Conservation (phyloP, 2,888 invertebrate genomes). For the Oscheius onirici region DNA sequence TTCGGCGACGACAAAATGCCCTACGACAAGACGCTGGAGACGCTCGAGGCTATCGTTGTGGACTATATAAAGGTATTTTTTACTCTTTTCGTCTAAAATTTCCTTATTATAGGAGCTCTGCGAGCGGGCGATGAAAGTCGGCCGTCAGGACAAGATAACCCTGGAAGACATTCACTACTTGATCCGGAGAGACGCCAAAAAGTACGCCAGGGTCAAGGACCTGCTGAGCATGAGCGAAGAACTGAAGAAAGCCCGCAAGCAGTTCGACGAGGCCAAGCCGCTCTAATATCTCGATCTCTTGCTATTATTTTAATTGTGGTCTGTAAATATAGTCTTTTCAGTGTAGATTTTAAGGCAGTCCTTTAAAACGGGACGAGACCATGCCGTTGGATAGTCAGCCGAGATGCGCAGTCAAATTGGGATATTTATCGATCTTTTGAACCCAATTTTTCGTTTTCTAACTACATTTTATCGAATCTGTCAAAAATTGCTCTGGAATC, state of each 20-base stretch:
- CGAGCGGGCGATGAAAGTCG: slow-evolving; percentile 61
- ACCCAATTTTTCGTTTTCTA: too few species aligned
- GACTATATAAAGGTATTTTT: slow-evolving; percentile 78
- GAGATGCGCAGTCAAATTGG: too few species aligned
- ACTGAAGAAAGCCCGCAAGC: slow-evolving; percentile 95
- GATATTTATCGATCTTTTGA: too few species aligned
- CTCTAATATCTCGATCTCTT: slow-evolving; percentile 23
- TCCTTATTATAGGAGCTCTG: slow-evolving; percentile 35
- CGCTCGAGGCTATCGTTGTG: slow-evolving; percentile 94
- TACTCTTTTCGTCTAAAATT: not conserved
- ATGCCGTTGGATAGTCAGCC: too few species aligned
- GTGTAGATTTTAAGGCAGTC: too few species aligned
- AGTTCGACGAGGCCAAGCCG: slow-evolving; percentile 85
- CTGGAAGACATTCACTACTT: slow-evolving; percentile 92
- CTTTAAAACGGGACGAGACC: too few species aligned
- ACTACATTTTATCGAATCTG: too few species aligned
- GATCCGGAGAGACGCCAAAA: slow-evolving; percentile 92
- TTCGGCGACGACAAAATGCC: slow-evolving; percentile 97
- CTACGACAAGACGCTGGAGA: slow-evolving; percentile 96
- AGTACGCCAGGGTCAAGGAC: slow-evolving; percentile 91
- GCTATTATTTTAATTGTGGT: not conserved
- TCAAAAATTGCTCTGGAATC: too few species aligned
- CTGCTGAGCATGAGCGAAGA: slow-evolving; percentile 87
- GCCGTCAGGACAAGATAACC: slow-evolving; percentile 90
- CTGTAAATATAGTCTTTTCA: not conserved